Evolutionary conservation across 2,797 vertebrate species (phyloP), one percentile per base, ranked within the genome.

Genomic region (Gymnoscopelus microlampas): DNA sequence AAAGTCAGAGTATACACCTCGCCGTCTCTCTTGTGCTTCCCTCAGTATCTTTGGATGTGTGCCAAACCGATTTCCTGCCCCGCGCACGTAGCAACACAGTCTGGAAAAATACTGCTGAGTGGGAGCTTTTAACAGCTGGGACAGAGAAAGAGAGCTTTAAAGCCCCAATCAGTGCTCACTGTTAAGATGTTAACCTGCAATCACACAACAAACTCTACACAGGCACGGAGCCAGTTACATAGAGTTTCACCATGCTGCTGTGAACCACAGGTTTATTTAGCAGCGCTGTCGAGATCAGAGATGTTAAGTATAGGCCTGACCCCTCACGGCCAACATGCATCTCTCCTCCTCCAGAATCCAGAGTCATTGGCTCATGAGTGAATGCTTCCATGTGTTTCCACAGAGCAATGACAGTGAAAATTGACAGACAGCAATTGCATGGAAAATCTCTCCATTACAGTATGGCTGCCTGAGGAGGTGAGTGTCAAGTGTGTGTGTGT

Each of bases 11-110:
- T 10, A 44, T 44, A 44, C 68, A 3, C 44, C 68, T 71, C 68
- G 6, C 39, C 1, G 9, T 70, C 63, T 63, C 60, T 10, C 19
- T 50, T 75, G 63, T 73, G 64, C 51, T 83, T 87, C 82, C 69
- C 70, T 80, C 70, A 44, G 71, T 81, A 66, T 62, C 57, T 23
- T 73, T 88, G 91, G 88, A 85, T 78, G 78, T 2, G 2, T 5
- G 86, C 85, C 89, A 87, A 32, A 68, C 61, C 86, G 79, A 87
- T 87, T 87, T 88, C 79, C 82, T 84, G 68, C 35, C 11, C 68
- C 62, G 56, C 74, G 81, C 73, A 85, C 79, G 79, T 63, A 70
- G 77, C 58, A 84, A 85, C 71, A 62, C 71, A 19, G 64, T 73
- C 56, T 74, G 49, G 3, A 19, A 29, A 59, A 64, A 64, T 71